Evolutionary conservation across 92 coral and sea anemone species (phyloP), one percentile per base, ranked within the genome.

Genomic region (Phenganax subtilis): DNA sequence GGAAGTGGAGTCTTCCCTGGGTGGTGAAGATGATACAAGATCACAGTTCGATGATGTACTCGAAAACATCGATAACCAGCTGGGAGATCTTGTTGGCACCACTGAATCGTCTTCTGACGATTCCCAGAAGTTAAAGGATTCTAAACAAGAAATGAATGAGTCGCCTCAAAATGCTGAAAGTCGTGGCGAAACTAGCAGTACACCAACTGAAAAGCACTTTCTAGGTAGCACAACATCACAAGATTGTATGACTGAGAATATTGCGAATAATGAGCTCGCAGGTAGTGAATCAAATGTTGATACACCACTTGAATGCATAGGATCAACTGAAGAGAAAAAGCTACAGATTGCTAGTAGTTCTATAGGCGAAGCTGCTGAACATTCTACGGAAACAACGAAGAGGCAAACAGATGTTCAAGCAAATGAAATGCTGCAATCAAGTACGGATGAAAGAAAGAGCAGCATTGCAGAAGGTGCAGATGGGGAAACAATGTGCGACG

Each of bases 91-190:
- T 14, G 25, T 37, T 59, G 67, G 17, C 28, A 52, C 54, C 6
- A 27, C 47, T 76, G 29, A 57, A 57, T 12, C 53, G 7, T 8
- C n/a, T 12, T 8, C n/a, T 12, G 70, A 76, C 52, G 3, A 76
- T 11, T 25, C 60, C 28, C 37, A 11, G 25, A 57, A 20, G 44
- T 10, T 76, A 9, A 88, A 67, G 84, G 78, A 16, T 90, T 90
- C 63, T 60, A 75, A 74, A 90, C 93, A 8, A 89, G 90, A 0
- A 52, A 20, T 30, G 58, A 6, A 29, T 73, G 59, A 54, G 11
- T 52, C 54, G 3, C 59, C 30, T 16, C 12, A 73, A 10, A 57
- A 59, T 55, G 47, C n/a, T 60, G 71, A 20, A 58, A 76, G 60
- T n/a, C 9, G 30, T 14, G 67, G 51, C 52, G 74, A 69, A 12